Percentiles rank a stretch among this genome's conserved stretches.
Conservation (phyloP, 2,113 vertebrate genomes). For the Arizona elegans region DNA sequence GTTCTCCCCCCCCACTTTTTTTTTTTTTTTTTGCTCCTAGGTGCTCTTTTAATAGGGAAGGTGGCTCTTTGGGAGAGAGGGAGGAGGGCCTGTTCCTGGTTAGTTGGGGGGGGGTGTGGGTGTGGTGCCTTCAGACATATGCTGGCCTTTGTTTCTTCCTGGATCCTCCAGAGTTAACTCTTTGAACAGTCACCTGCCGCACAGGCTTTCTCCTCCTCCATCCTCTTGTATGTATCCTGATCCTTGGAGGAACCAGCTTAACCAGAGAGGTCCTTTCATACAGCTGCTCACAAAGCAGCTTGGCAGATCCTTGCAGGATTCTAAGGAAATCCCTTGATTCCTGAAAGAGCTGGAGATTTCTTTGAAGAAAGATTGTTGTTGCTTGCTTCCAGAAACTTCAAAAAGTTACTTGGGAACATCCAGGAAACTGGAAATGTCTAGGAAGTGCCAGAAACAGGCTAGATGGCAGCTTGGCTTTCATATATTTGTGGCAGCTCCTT, state of each 20-base stretch:
- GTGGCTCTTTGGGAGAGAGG: not conserved
- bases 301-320: not conserved
- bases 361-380: not conserved
- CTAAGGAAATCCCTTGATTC: not conserved
- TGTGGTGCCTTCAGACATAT: conserved; percentile 7
- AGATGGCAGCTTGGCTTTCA: not conserved
- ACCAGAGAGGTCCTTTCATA: not conserved
- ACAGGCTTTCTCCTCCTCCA: not conserved
- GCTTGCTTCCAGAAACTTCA: not conserved
- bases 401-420: not conserved
- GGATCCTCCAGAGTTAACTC: not conserved
- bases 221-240: not conserved
- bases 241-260: not conserved
- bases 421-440: not conserved
- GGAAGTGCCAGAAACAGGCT: not conserved
- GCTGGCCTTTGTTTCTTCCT: conserved; percentile 22
- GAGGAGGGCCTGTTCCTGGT: not conserved
- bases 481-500: not conserved
- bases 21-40: not conserved
- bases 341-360: not conserved
- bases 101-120: not conserved
- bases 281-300: not conserved
- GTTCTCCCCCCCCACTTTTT: not conserved
- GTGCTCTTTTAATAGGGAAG: not conserved
- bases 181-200: not conserved